A percentile compares a stretch with the other conserved stretches of the same genome.
Conservation (phyloP, 1,140 invertebrate genomes). For the Galendromus occidentalis region DNA sequence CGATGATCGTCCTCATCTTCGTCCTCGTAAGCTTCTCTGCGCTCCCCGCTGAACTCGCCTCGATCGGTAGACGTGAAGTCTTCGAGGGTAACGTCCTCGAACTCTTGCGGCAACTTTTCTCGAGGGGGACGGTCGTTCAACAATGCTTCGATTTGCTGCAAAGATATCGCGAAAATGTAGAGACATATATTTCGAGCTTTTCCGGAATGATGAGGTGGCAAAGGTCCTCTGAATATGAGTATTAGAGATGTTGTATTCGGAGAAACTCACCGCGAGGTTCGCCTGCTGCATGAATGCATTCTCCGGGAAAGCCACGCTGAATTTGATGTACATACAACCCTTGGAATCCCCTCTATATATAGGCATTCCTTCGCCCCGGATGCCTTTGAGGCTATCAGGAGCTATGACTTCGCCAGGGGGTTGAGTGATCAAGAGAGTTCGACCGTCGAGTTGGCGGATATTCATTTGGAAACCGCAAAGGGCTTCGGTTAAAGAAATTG, state of each 20-base stretch:
- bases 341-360: constrained; percentile 35
- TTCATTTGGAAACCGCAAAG: constrained; percentile 35
- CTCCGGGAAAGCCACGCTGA: constrained; percentile 60
- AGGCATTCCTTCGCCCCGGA: constrained; percentile 38
- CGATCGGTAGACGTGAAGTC: constrained; percentile 41
- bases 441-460: constrained; percentile 60
- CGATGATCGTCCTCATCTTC: constrained; percentile 42
- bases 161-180: no score
- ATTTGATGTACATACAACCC: constrained; percentile 68
- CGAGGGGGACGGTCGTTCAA: constrained; percentile 44
- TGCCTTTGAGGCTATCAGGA: constrained; percentile 34
- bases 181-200: no score
- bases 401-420: constrained; percentile 50
- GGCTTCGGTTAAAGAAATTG: constrained; percentile 32
- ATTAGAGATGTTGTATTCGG: background rate
- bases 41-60: constrained; percentile 26
- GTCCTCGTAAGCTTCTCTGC: constrained; percentile 43
- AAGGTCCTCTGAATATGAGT: constrained; percentile 1
- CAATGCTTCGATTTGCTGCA: constrained; percentile 42
- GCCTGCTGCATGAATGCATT: constrained; percentile 50
- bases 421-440: constrained; percentile 48
- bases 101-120: constrained; percentile 46
- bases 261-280: constrained; percentile 35
- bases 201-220: no score
- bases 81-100: constrained; percentile 58